Base-by-base conservation (phyloP, 2,888 invertebrate genomes). In the Trachelus iudaicus region DNA sequence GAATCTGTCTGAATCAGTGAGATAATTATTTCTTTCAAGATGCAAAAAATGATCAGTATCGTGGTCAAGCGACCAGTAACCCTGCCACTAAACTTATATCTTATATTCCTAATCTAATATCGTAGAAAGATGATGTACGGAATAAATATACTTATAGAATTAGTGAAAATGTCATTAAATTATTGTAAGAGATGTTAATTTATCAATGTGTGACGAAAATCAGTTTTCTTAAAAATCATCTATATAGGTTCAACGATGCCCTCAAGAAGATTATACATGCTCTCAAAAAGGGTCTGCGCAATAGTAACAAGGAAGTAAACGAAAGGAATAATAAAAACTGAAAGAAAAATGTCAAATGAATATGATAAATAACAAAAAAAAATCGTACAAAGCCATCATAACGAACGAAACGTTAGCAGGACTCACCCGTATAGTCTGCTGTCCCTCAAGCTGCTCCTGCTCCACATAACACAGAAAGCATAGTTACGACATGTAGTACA, bases 381-480 rank as follows among this genome's bases (percentile, higher is more conserved):
- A 34, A 79, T 37, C 11, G n/a, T 86, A 88, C 87, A 89, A 89
- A 90, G 88, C 87, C 85, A 87, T 87, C 87, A 83, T 68, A 69
- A 79, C 74, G 83, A 87, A 87, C 83, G 80, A 82, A 83, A 82
- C 79, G 78, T 82, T 80, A 84, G 79, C 77, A 80, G 86, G 86
- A 94, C 94, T 94, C 92, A 94, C 95, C 97, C 97, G 93, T 97
- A 97, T 92, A 97, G 94, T 92, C 96, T 96, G 94, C 96, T 96
- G 93, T 97, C 97, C 93, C 96, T 96, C 93, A 97, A 95, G 94
- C 96, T 96, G 94, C 96, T 95, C 95, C 96, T 97, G 93, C 89
- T 92, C 92, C 85, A 80, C 86, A 86, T 83, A 88, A 90, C 85
- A 88, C 82, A 90, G 86, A 89, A 90, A 89, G 84, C 85, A 86